phyloP scores from a whole-genome alignment of 2,888 invertebrate genomes.

The Atrina japonica region DNA sequence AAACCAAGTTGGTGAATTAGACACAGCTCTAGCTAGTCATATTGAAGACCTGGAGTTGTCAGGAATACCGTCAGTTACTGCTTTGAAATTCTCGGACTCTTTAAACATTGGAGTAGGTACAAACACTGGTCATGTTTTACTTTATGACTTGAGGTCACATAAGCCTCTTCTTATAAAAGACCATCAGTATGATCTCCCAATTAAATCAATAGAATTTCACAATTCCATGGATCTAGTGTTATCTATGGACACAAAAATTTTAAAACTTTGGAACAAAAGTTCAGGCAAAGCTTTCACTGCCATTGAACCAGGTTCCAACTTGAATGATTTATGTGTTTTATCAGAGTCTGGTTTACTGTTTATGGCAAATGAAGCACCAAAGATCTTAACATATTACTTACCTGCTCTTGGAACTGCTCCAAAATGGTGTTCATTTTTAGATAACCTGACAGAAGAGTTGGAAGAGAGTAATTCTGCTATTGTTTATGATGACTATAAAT shows the following conservation, averaged over 20 bases:
- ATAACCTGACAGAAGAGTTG: constrained; percentile 97
- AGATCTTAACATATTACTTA: constrained; percentile 96
- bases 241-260: constrained; percentile 78
- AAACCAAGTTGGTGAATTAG: constrained; percentile 89
- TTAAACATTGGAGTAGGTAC: constrained; percentile 91
- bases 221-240: constrained; percentile 73
- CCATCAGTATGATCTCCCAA: constrained; percentile 95
- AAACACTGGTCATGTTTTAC: constrained; percentile 92
- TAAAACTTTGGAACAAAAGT: constrained; percentile 82
- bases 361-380: constrained; percentile 95
- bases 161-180: constrained; percentile 95
- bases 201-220: constrained; percentile 93
- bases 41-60: constrained; percentile 82
- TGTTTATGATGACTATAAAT: constrained; percentile 99
- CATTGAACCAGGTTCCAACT: constrained; percentile 87
- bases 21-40: constrained; percentile 88
- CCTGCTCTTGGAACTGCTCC: constrained; percentile 95
- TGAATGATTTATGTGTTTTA: constrained; percentile 96
- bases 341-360: constrained; percentile 94
- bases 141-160: constrained; percentile 96
- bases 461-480: constrained; percentile 85
- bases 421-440: constrained; percentile 97
- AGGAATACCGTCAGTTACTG: constrained; percentile 74
- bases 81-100: constrained; percentile 80
- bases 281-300: constrained; percentile 95